These are phyloP conservation scores for Dasypus novemcinctus DNA, from an alignment of 2,113 vertebrate genomes.

Conservation along the genomic window DNA sequence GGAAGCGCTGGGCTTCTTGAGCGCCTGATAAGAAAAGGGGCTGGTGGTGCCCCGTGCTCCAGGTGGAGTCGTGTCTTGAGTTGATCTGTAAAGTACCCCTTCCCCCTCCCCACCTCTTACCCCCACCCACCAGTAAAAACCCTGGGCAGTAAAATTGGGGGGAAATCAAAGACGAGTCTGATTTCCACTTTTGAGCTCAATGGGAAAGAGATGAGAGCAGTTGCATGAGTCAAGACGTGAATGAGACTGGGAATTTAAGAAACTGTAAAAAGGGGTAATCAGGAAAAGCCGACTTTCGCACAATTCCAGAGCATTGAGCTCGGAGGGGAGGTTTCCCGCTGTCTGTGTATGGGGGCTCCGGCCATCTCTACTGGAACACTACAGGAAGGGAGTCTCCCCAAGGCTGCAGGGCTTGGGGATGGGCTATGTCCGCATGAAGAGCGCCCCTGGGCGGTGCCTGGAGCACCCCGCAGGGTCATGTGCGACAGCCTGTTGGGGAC, in stretches of 20 bases:
- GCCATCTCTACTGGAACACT: neutral
- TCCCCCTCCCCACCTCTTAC: no score
- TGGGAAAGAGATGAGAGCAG: neutral
- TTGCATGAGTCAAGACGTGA: neutral
- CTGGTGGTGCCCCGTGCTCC: neutral
- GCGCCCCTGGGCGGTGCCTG: neutral
- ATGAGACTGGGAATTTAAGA: neutral
- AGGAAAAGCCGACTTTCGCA: neutral
- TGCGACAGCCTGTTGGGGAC: no score
- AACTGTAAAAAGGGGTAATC: neutral
- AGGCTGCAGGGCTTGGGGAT: neutral
- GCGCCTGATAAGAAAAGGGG: neutral
- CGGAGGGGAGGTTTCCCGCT: neutral
- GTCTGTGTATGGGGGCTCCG: neutral
- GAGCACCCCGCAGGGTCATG: neutral
- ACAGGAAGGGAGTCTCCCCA: neutral
- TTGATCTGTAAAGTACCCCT: rapidly evolving
- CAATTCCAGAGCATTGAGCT: neutral
- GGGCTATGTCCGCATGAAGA: rapidly evolving
- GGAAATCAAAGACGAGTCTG: neutral
- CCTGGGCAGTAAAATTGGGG: neutral
- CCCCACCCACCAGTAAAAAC: neutral
- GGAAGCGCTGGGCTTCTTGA: neutral
- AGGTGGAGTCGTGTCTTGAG: neutral
- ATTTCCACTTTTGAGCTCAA: neutral